Evolutionary conservation across 37 sponge, comb jelly and placozoan genomes (phyloP), one percentile per base, ranked within the genome.

Genomic region (Diacarnus erythraeanus): DNA sequence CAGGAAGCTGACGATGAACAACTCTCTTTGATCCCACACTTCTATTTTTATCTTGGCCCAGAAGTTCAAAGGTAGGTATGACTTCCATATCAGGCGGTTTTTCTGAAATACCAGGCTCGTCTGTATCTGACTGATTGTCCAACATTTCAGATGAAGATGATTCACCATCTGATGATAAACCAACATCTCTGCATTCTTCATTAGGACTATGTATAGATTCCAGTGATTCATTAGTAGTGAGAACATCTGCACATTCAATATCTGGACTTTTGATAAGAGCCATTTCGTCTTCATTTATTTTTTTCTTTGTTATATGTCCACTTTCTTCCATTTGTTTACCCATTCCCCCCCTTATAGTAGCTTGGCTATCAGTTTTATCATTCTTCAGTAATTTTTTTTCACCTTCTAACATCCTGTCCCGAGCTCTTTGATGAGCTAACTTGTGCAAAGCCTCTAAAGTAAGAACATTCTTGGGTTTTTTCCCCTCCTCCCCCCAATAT

Each of bases 1-100:
- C 68, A 30, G 91, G 91, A 31, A 91, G 69, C 69, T 74, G 77
- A 18, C 69, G 29, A 2, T 80, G 70, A 26, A 84, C 84, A 20
- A 29, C 51, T 30, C 37, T 31, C 1, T 2, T 8, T 6, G 20
- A 42, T 2, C 27, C 63, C 18, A 10, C 5, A 25, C 35, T 22
- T 59, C 39, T 63, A 39, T 29, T n/a, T 8, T 1, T 2, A 3
- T 1, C 65, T n/a, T 63, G 77, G 41, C 40, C 43, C 35, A 77
- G 43, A 17, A 65, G 77, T 29, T 17, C 41, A 33, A 77, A 61
- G 31, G 76, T 10, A 18, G 39, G 36, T 34, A 20, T 20, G 26
- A 8, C 43, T 12, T 71, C 71, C 6, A 22, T 2, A 1, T 12
- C 27, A 65, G 34, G 30, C 2, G 30, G 2, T 2, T 12, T 43